Evolutionary conservation across 2,888 invertebrate species (phyloP).

Genomic region (Balanococcus diminutus): DNA sequence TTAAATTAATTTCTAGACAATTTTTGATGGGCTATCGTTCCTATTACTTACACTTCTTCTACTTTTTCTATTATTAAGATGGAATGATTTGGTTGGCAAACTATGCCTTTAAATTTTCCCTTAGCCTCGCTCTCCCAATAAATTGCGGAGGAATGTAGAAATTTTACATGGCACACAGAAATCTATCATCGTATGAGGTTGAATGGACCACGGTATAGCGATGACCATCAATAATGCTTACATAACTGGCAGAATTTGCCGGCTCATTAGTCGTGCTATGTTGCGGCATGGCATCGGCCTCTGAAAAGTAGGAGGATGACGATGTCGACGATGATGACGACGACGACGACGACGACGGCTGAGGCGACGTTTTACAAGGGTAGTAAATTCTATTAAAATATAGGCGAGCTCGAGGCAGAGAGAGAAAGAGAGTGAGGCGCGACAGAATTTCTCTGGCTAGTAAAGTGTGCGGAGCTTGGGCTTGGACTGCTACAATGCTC

Average conservation of each 20-base stretch:
- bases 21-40: too few species aligned
- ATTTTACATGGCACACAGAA: too few species aligned
- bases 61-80: too few species aligned
- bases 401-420: not conserved
- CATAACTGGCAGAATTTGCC: slow-evolving; percentile 24
- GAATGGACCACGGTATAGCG: slow-evolving; percentile 2
- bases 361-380: slow-evolving; percentile 2
- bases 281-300: not conserved
- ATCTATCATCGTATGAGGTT: slow-evolving; percentile 8
- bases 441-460: not conserved
- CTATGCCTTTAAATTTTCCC: too few species aligned
- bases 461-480: not conserved
- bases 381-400: slow-evolving; percentile 27
- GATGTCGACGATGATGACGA: not conserved
- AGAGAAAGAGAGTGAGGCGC: not conserved
- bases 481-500: not conserved
- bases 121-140: too few species aligned
- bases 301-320: not conserved
- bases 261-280: slow-evolving; percentile 8
- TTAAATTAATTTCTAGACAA: too few species aligned
- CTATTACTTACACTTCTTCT: too few species aligned
- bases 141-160: too few species aligned
- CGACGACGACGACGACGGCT: not conserved
- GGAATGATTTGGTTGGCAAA: too few species aligned
- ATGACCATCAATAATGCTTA: not conserved